Evolutionary conservation across 2,888 invertebrate species (phyloP).

Genomic region (Tipula confusa): DNA sequence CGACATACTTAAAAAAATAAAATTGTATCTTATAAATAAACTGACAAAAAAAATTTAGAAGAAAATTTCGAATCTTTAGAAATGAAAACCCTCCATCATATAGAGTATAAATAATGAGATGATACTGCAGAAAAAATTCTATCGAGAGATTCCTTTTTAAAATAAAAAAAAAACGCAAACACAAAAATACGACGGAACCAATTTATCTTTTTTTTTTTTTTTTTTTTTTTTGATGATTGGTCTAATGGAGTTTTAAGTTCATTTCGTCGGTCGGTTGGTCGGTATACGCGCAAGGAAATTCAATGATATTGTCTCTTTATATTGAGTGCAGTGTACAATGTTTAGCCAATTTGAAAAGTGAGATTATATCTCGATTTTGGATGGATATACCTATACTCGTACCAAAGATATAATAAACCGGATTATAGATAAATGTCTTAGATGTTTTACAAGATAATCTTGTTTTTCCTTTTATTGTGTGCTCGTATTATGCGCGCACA

Average conservation of each 20-base stretch:
- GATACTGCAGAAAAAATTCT: not conserved
- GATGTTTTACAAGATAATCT: slow-evolving; percentile 20
- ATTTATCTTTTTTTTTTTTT: slow-evolving; percentile 29
- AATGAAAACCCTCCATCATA: not conserved
- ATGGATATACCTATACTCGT: not conserved
- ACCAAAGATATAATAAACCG: not conserved
- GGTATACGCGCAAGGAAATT: not conserved
- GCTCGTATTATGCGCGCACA: no score
- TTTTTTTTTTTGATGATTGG: slow-evolving; percentile 27
- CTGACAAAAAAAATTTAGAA: not conserved
- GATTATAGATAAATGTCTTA: not conserved
- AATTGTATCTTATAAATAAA: not conserved
- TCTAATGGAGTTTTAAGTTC: slow-evolving; percentile 26
- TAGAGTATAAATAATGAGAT: not conserved
- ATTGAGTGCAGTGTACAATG: not conserved
- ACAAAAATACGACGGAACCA: not conserved
- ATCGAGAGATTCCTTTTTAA: not conserved
- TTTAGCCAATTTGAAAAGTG: not conserved
- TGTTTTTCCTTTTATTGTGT: not conserved
- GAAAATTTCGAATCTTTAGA: not conserved
- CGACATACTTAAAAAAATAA: not conserved
- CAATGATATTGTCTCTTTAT: not conserved
- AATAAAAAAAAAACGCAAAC: not conserved
- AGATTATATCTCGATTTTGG: no score
- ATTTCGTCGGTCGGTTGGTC: not conserved